These are phyloP conservation scores for Gavialis gangeticus DNA, from an alignment of 2,113 vertebrate species.

Conservation along the genomic window DNA sequence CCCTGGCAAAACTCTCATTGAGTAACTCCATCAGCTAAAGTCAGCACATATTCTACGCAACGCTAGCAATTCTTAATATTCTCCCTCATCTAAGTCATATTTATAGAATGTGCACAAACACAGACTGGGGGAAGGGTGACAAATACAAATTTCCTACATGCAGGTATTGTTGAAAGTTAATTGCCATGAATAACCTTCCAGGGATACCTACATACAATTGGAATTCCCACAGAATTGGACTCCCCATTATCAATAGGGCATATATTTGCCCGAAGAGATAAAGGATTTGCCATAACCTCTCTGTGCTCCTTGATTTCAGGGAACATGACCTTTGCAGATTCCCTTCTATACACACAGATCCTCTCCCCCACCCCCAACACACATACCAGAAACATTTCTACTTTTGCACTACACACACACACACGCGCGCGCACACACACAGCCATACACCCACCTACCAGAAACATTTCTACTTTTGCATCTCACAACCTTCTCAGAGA, in stretches of 20 bases:
- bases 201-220: too few species aligned
- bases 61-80: neutral
- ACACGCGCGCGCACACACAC: neutral
- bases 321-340: too few species aligned
- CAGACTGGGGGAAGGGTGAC: neutral
- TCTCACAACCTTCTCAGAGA: neutral
- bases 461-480: neutral
- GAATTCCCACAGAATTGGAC: neutral
- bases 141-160: neutral
- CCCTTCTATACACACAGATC: neutral
- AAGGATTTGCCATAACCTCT: too few species aligned
- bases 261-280: neutral
- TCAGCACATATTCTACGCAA: neutral
- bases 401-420: neutral
- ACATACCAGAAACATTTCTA: neutral
- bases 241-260: neutral
- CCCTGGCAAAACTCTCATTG: neutral
- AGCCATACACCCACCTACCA: neutral
- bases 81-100: neutral
- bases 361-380: neutral
- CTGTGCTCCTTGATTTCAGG: neutral
- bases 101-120: neutral
- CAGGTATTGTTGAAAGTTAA: fast-evolving
- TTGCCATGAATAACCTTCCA: fast-evolving
- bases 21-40: neutral